Evolutionary conservation across 2,113 vertebrate genomes (phyloP).

Genomic region (Lathamus discolor): DNA sequence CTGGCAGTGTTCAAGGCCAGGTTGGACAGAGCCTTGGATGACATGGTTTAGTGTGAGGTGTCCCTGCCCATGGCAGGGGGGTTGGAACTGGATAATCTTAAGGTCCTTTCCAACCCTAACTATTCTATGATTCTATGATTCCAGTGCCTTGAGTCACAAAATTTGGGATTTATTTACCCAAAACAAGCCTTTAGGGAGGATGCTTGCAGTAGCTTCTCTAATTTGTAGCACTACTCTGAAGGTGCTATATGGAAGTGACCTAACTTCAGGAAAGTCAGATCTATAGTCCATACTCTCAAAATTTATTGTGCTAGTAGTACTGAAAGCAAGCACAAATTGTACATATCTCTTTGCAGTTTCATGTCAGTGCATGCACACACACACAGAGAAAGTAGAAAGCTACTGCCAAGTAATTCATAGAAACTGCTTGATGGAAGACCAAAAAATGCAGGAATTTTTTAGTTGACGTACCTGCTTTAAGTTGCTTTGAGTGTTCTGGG

Average conservation of each 20-base stretch:
- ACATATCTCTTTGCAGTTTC: not conserved
- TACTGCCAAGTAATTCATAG: not conserved
- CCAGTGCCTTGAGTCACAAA: not conserved
- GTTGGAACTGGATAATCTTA: too few relatives aligned
- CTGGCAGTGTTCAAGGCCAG: too few relatives aligned
- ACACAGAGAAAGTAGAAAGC: not conserved
- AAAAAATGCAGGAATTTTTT: not conserved
- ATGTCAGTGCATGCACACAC: not conserved
- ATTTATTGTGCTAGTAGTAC: not conserved
- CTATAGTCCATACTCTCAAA: not conserved
- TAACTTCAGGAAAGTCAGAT: not conserved
- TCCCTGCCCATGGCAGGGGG: too few relatives aligned
- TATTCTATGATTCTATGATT: not conserved
- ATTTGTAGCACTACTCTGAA: not conserved
- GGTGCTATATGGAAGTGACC: not conserved
- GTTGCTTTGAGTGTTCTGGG: not conserved
- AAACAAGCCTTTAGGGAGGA: not conserved
- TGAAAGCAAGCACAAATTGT: not conserved
- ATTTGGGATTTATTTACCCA: not conserved
- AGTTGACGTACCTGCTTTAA: not conserved
- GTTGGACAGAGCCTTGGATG: too few relatives aligned
- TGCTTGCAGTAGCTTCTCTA: not conserved
- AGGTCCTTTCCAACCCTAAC: too few relatives aligned
- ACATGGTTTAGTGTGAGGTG: too few relatives aligned
- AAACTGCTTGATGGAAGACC: conserved; percentile 3